phyloP scores from a whole-genome alignment of 2,888 invertebrate species.

The Miltochrista miniata region DNA sequence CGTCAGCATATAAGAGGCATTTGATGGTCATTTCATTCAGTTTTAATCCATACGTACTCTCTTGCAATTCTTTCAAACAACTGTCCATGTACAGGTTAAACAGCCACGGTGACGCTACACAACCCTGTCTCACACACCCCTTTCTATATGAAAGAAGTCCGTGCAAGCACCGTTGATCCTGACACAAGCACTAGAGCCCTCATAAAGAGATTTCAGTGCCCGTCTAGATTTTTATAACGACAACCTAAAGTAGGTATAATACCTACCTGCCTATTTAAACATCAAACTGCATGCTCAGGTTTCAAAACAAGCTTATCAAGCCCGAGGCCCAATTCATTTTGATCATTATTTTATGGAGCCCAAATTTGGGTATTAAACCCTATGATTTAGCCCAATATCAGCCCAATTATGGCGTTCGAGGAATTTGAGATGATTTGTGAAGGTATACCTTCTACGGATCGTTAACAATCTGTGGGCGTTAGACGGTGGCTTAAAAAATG shows the following conservation, averaged over 20 bases:
- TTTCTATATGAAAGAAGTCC: no score
- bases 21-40: no score
- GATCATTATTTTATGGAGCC: conserved; percentile 77
- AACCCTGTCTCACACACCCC: no score
- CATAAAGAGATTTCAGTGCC: no score
- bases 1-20: no score
- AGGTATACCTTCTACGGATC: conserved; percentile 1
- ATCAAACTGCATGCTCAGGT: conserved; percentile 29
- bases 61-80: no score
- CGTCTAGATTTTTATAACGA: background rate
- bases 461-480: conserved; percentile 20
- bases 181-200: no score
- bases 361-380: conserved; percentile 68
- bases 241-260: background rate
- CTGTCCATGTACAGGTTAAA: no score
- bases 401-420: conserved; percentile 48
- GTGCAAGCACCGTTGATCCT: no score
- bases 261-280: background rate
- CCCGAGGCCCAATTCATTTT: conserved; percentile 47
- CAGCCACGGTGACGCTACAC: no score
- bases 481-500: conserved; percentile 26
- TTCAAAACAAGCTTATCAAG: conserved; percentile 39
- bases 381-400: conserved; percentile 68
- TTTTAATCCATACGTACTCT: no score
- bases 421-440: conserved; percentile 39